Conservation (phyloP, 2,797 vertebrate species). For the Meriones psammophilus region DNA sequence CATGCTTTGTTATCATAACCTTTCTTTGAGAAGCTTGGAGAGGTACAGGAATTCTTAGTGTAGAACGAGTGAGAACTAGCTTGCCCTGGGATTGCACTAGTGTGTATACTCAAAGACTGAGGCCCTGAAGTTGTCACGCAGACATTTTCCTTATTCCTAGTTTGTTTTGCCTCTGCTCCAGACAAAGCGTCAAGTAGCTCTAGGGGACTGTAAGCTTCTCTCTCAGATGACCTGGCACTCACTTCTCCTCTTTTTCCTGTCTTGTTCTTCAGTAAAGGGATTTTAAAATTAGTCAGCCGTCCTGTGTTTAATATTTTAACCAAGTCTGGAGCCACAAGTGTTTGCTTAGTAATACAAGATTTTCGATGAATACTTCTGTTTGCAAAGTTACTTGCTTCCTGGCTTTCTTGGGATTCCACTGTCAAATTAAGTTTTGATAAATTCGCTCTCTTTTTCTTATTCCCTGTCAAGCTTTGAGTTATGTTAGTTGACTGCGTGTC, state of each 20-base stretch:
- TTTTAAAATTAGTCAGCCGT: slow-evolving; percentile 87
- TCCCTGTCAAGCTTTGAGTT: slow-evolving; percentile 72
- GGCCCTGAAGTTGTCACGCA: slow-evolving; percentile 62
- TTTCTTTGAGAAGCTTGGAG: slow-evolving; percentile 74
- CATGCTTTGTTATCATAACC: slow-evolving; percentile 45
- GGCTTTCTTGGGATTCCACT: slow-evolving; percentile 55
- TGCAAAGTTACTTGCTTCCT: slow-evolving; percentile 61
- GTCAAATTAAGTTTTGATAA: slow-evolving; percentile 67
- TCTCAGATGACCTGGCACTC: slow-evolving; percentile 77
- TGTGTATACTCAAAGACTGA: slow-evolving; percentile 15
- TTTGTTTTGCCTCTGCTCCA: slow-evolving; percentile 74
- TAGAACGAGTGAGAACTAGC: slow-evolving; percentile 22
- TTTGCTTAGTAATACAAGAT: slow-evolving; percentile 69
- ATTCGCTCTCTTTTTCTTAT: slow-evolving; percentile 75
- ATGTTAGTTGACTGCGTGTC: slow-evolving; percentile 72
- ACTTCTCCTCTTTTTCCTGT: slow-evolving; percentile 73
- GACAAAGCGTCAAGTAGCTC: slow-evolving; percentile 77
- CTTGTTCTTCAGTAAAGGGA: slow-evolving; percentile 87
- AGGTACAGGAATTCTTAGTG: slow-evolving; percentile 65
- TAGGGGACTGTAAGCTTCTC: slow-evolving; percentile 77
- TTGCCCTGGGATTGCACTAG: slow-evolving; percentile 24
- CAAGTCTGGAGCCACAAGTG: slow-evolving; percentile 75
- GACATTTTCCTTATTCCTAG: slow-evolving; percentile 68
- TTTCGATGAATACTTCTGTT: slow-evolving; percentile 65
- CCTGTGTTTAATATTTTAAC: slow-evolving; percentile 78